Conservation (phyloP, 2,888 invertebrate species). For the Ichneumon xanthorius region DNA sequence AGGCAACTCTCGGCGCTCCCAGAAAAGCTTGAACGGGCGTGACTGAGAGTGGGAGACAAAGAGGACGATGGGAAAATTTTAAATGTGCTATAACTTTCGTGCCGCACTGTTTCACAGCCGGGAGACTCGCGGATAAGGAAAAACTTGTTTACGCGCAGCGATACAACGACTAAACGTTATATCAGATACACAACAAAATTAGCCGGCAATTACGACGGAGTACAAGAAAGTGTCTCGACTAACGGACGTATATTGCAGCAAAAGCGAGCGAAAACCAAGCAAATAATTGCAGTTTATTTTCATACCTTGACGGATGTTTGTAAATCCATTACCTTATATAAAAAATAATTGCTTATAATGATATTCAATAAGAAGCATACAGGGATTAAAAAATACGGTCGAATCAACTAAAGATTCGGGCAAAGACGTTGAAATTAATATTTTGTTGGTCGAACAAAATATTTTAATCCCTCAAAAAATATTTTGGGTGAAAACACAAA, state of each 20-base stretch:
- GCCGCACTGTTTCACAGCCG: background rate
- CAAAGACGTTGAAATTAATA: too few relatives aligned
- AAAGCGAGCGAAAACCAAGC: background rate
- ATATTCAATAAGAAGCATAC: background rate
- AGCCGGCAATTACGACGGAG: background rate
- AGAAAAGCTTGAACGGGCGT: background rate
- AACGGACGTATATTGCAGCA: background rate
- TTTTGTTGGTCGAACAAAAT: too few relatives aligned
- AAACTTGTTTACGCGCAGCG: background rate
- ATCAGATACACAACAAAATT: background rate
- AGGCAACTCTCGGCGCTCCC: background rate
- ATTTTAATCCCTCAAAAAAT: too few relatives aligned
- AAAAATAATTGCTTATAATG: too few relatives aligned
- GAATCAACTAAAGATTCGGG: too few relatives aligned
- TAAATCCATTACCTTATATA: too few relatives aligned
- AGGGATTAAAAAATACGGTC: background rate
- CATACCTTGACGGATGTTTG: too few relatives aligned
- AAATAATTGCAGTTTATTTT: background rate
- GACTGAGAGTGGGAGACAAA: background rate
- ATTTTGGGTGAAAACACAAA: too few relatives aligned
- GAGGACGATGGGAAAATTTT: background rate
- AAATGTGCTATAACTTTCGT: slow-evolving; percentile 13
- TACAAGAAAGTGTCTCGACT: background rate
- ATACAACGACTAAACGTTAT: background rate
- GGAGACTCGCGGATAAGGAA: background rate